These are phyloP conservation scores for Gambusia yucatana DNA, from an alignment of 2,797 vertebrate genomes.

Conservation along the genomic window DNA sequence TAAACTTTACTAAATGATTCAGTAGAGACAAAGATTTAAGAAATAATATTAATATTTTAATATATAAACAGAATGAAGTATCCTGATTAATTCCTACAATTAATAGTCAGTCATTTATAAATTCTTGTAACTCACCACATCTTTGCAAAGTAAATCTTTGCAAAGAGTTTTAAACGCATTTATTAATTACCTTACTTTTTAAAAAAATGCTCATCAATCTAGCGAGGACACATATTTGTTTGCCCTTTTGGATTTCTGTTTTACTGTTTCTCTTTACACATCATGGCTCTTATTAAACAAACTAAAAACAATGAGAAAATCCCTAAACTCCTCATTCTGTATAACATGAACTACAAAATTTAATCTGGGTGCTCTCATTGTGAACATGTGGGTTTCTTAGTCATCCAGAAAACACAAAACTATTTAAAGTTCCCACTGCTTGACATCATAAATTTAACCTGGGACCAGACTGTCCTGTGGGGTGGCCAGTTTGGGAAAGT, in stretches of 20 bases:
- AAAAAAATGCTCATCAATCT: not conserved
- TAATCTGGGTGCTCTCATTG: conserved; percentile 2
- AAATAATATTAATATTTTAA: not conserved
- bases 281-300: not conserved
- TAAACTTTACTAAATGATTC: not conserved
- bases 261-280: not conserved
- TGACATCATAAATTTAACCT: conserved; percentile 70
- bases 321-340: conserved; percentile 14
- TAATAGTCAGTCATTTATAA: not conserved
- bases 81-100: not conserved
- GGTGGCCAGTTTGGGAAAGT: conserved; percentile 55
- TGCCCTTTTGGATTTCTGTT: not conserved
- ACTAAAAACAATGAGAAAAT: conserved; percentile 44
- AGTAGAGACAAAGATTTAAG: not conserved
- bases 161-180: not conserved
- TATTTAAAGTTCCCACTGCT: conserved; percentile 60
- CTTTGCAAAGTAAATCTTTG: not conserved
- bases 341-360: conserved; percentile 5
- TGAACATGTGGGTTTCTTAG: conserved; percentile 47
- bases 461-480: conserved; percentile 55
- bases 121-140: not conserved
- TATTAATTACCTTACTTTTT: not conserved
- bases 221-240: not conserved
- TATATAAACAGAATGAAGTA: not conserved
- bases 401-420: conserved; percentile 59